Evolutionary conservation across 2,113 vertebrate species (phyloP), one percentile per base, ranked within the genome.

Genomic region (Eolophus roseicapilla): DNA sequence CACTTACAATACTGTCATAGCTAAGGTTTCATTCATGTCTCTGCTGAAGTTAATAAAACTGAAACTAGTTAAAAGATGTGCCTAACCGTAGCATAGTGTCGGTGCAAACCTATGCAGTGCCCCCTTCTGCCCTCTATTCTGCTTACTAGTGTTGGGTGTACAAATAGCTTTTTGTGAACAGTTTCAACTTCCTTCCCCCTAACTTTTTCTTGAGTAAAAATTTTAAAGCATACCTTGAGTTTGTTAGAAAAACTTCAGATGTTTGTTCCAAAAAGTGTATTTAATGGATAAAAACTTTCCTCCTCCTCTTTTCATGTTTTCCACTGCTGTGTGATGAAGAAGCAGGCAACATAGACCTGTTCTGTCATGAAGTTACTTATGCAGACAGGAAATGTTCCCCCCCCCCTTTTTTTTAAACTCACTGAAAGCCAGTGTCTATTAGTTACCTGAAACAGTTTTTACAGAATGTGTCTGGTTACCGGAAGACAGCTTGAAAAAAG

Each of bases 371-470:
- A 78, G 19, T 70, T 43, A 71, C 53, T 80, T 77, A 44, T 6
- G 35, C 28, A 82, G 49, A 75, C 25, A 11, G 64, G 19, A 87
- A 67, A 44, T 71, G 13, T 24, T 65, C 13, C 17, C 12, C n/a
- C 31, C 31, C 7, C 3, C 10, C 12, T 44, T 33, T 33, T 70
- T 33, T 53, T 43, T 69, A 59, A 29, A 17, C 20, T 93, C 1
- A 0, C 25, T 29, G 29, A 59, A 77, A 64, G 6, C 35, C 11
- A 24, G 0, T 50, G 23, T 23, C 28, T 77, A 1, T 53, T 55
- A 49, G 21, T 53, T 85, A 76, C 35, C 29, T 75, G 82, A 49
- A 87, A 55, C 7, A 25, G 9, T 35, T 90, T 59, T 92, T 88
- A 41, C 49, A 31, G 79, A 50, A 46, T 35, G 19, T 60, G 31